phyloP scores from a whole-genome alignment of 1,140 invertebrate species.

The Lepeophtheirus salmonis region DNA sequence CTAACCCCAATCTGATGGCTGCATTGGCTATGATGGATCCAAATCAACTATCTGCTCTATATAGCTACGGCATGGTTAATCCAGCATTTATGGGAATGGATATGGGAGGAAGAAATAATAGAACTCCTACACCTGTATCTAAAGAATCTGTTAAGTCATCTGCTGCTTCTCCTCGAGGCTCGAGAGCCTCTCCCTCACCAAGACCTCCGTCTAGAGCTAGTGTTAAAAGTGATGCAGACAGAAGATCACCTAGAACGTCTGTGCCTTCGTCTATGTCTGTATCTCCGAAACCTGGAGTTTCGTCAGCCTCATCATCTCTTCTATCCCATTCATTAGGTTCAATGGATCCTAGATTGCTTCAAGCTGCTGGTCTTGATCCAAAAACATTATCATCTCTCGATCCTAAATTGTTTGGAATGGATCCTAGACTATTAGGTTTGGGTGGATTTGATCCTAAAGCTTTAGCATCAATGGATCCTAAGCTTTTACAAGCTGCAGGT shows the following conservation, averaged over 20 bases:
- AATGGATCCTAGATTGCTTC: slow-evolving; percentile 19
- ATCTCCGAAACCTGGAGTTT: not conserved
- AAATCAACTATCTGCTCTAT: slow-evolving; percentile 17
- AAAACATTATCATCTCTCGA: slow-evolving; percentile 11
- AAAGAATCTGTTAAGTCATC: slow-evolving; percentile 8
- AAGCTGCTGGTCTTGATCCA: slow-evolving; percentile 18
- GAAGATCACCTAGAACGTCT: slow-evolving; percentile 6
- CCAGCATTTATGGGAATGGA: not conserved
- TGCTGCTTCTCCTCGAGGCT: not conserved
- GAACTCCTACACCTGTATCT: not conserved
- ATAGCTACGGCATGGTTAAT: slow-evolving; percentile 7
- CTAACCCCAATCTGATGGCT: slow-evolving; percentile 15
- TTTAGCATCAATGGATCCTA: slow-evolving; percentile 11
- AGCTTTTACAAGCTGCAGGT: slow-evolving; percentile 16
- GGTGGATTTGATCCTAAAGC: slow-evolving; percentile 17
- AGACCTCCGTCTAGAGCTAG: slow-evolving; percentile 13
- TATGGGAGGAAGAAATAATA: not conserved
- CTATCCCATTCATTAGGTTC: slow-evolving; percentile 3
- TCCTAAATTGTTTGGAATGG: slow-evolving; percentile 16
- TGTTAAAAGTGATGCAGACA: slow-evolving; percentile 2
- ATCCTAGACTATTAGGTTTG: slow-evolving; percentile 3
- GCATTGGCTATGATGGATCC: slow-evolving; percentile 20
- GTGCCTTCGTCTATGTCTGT: not conserved
- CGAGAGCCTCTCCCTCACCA: slow-evolving; percentile 8
- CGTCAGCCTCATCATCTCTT: not conserved